Evolutionary conservation across 2,113 vertebrate species (phyloP).

Genomic region (Pyrgilauda ruficollis): DNA sequence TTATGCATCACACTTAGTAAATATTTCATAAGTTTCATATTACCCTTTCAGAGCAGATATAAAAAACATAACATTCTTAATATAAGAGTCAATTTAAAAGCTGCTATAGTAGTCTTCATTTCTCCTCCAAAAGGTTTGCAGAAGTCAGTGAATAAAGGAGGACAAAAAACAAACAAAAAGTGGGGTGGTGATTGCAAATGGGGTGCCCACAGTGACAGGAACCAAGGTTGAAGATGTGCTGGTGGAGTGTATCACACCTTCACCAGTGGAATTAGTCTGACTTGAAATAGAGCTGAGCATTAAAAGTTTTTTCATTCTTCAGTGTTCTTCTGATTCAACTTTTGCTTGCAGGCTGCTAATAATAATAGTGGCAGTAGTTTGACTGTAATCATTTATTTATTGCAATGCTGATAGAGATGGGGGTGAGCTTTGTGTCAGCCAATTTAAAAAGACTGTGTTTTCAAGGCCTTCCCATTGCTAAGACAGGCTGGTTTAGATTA

Average conservation of each 20-base stretch:
- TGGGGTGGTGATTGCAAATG: neutral
- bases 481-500: neutral
- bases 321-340: neutral
- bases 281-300: neutral
- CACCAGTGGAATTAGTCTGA: neutral
- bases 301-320: constrained; percentile 22
- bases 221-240: neutral
- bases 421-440: constrained; percentile 34
- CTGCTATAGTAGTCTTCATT: constrained; percentile 42
- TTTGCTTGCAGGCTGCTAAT: neutral
- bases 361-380: constrained; percentile 12
- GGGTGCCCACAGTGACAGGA: neutral
- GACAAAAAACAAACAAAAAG: neutral
- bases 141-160: constrained; percentile 35
- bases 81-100: constrained; percentile 70
- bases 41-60: constrained; percentile 72
- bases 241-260: neutral
- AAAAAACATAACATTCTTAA: constrained; percentile 72
- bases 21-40: constrained; percentile 84
- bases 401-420: constrained; percentile 34
- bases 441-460: neutral
- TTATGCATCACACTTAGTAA: constrained; percentile 78
- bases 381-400: constrained; percentile 61
- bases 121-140: constrained; percentile 40
- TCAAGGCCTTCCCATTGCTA: neutral